phyloP scores from a whole-genome alignment of 2,888 invertebrate genomes.

The Chaetogeoica ovagalla region DNA sequence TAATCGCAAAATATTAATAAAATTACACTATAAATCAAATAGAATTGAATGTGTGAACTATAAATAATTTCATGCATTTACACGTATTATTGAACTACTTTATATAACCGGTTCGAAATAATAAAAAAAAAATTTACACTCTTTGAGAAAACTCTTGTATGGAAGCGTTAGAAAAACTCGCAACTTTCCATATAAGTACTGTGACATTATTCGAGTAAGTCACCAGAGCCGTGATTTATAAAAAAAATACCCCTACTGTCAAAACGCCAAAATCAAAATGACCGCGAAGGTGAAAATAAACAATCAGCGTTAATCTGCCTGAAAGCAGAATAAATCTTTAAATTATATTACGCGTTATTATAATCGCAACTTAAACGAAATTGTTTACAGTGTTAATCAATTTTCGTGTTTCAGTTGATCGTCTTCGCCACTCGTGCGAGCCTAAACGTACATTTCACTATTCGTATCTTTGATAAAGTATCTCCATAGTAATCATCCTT shows the following conservation, averaged over 20 bases:
- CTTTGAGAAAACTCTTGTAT: not conserved
- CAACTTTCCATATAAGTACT: not conserved
- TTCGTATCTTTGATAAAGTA: too few relatives aligned
- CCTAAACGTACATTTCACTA: slow-evolving; percentile 11
- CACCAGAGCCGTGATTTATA: not conserved
- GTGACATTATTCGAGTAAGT: not conserved
- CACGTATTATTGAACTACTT: not conserved
- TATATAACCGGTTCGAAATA: not conserved
- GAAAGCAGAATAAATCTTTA: too few relatives aligned
- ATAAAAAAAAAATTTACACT: not conserved
- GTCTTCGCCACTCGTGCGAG: slow-evolving; percentile 21
- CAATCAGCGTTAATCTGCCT: too few relatives aligned
- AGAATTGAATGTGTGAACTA: too few relatives aligned
- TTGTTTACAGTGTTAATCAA: too few relatives aligned
- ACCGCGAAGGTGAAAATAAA: slow-evolving; percentile 2
- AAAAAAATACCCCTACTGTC: not conserved
- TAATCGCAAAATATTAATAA: too few relatives aligned
- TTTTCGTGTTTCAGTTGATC: not conserved
- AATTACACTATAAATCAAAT: too few relatives aligned
- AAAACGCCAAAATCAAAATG: not conserved
- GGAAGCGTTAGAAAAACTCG: not conserved
- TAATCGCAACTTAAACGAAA: too few relatives aligned
- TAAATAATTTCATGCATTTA: too few relatives aligned
- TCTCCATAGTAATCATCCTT: not conserved
- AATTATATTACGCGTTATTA: too few relatives aligned